Percentiles rank a stretch among this genome's conserved stretches.
Evolutionary conservation across 2,888 invertebrate genomes (phyloP).

Genomic region (Melipona beecheii): DNA sequence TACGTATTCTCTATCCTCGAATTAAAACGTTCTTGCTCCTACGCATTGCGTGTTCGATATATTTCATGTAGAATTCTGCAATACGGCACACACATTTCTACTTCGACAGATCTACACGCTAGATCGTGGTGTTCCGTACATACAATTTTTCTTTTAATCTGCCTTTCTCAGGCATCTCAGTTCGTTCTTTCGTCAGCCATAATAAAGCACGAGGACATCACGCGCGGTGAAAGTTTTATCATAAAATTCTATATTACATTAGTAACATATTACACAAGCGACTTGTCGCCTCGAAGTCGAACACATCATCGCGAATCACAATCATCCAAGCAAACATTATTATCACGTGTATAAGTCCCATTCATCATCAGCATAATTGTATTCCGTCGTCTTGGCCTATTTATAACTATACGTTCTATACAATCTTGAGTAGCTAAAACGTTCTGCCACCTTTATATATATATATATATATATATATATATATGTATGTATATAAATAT

Average conservation of each 20-base stretch:
- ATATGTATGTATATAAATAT: slow-evolving; percentile 55
- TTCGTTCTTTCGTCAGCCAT: slow-evolving; percentile 44
- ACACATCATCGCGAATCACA: slow-evolving; percentile 33
- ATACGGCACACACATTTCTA: slow-evolving; percentile 66
- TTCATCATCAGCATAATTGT: slow-evolving; percentile 14
- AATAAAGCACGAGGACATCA: slow-evolving; percentile 47
- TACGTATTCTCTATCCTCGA: neutral
- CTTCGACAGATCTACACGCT: slow-evolving; percentile 62
- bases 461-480: slow-evolving; percentile 55
- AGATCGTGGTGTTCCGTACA: slow-evolving; percentile 47
- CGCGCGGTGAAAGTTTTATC: slow-evolving; percentile 58
- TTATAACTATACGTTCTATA: slow-evolving; percentile 77
- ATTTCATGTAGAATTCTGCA: slow-evolving; percentile 65
- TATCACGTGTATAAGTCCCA: slow-evolving; percentile 21
- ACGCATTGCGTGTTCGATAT: slow-evolving; percentile 59
- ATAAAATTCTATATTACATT: slow-evolving; percentile 81
- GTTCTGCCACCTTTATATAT: slow-evolving; percentile 67
- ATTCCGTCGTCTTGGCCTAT: slow-evolving; percentile 62
- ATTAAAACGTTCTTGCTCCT: slow-evolving; percentile 33
- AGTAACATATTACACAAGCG: slow-evolving; percentile 73
- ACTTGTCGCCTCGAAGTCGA: slow-evolving; percentile 45
- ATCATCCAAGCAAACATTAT: slow-evolving; percentile 32
- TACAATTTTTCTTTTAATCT: slow-evolving; percentile 18
- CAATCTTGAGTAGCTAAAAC: slow-evolving; percentile 76
- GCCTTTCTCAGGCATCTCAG: slow-evolving; percentile 40